A percentile compares a stretch with the other conserved stretches of the same genome.
Evolutionary conservation across 1,140 invertebrate species (phyloP).

Genomic region (Pogonomyrmex californicus): DNA sequence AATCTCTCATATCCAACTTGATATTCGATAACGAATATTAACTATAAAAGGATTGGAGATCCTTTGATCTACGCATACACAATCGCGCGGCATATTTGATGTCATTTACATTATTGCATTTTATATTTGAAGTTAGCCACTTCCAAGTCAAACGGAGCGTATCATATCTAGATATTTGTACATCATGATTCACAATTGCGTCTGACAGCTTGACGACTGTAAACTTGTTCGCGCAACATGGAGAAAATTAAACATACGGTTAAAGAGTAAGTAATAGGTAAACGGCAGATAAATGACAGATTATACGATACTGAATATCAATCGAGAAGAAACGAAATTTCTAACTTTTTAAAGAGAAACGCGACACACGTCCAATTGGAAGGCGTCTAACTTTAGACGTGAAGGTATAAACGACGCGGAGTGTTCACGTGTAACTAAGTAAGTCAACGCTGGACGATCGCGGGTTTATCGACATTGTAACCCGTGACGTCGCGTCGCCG

Average conservation of each 20-base stretch:
- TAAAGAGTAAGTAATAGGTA: neutral
- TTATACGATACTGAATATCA: neutral
- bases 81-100: neutral
- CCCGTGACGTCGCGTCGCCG: conserved; percentile 67
- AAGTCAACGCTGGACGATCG: neutral
- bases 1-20: neutral
- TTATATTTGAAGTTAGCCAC: neutral
- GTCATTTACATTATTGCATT: conserved; percentile 1
- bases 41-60: neutral
- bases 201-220: conserved; percentile 4
- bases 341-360: neutral
- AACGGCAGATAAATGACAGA: neutral
- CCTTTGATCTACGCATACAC: neutral
- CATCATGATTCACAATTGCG: conserved; percentile 6
- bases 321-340: neutral
- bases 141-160: neutral
- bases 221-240: neutral
- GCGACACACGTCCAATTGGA: neutral
- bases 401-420: neutral
- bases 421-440: conserved; percentile 36
- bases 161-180: neutral
- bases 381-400: neutral
- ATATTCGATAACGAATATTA: neutral
- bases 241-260: conserved; percentile 5
- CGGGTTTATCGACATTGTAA: conserved; percentile 71